phyloP scores from a whole-genome alignment of 1,140 invertebrate genomes.

The Heliconius melpomene region DNA sequence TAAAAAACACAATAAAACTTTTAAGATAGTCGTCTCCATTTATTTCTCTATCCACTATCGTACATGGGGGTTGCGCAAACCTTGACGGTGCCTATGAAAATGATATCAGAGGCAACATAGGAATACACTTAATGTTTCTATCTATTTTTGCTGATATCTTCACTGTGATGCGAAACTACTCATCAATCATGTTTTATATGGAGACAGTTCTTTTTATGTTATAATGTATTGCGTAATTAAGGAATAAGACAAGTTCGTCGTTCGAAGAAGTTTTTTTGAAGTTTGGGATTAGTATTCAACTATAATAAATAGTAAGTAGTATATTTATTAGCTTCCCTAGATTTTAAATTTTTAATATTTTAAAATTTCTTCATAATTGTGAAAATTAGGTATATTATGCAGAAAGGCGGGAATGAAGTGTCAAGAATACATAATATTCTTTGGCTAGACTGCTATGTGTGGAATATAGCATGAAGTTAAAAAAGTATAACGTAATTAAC shows the following conservation, averaged over 20 bases:
- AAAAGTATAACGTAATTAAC: no score
- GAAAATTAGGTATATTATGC: no score
- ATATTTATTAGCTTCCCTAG: no score
- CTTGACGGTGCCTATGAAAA: constrained; percentile 70
- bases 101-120: constrained; percentile 74
- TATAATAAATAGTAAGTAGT: background rate
- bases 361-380: no score
- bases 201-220: constrained; percentile 59
- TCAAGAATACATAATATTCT: no score
- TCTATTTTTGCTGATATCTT: constrained; percentile 65
- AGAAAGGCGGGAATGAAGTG: no score
- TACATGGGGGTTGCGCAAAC: constrained; percentile 63
- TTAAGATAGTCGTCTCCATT: constrained; percentile 37
- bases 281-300: background rate
- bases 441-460: no score
- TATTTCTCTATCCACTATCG: constrained; percentile 49
- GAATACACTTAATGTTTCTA: constrained; percentile 78
- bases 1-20: background rate
- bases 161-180: constrained; percentile 45
- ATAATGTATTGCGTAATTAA: constrained; percentile 25
- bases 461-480: no score
- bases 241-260: background rate
- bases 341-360: no score
- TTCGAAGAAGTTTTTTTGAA: background rate
- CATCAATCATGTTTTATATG: constrained; percentile 75